These are phyloP conservation scores for Apotomis capreana DNA, from an alignment of 2,888 invertebrate genomes.

Conservation along the genomic window DNA sequence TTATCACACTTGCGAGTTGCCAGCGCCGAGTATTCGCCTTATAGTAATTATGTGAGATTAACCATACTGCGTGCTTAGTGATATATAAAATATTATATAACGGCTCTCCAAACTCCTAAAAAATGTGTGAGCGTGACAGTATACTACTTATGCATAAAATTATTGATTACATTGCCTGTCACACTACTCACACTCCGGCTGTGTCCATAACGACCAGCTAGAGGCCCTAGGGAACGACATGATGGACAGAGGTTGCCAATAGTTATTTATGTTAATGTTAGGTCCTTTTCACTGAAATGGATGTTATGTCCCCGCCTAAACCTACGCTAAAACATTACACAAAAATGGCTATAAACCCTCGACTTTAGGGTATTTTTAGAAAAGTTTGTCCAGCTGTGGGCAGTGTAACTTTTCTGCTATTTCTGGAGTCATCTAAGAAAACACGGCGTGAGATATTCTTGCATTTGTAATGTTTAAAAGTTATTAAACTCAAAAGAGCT, in stretches of 20 bases:
- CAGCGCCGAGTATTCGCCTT: too few relatives aligned
- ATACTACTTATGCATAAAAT: background rate
- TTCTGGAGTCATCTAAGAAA: background rate
- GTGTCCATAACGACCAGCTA: constrained; percentile 16
- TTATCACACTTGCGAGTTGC: too few relatives aligned
- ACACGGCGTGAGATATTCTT: background rate
- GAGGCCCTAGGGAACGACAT: constrained; percentile 14
- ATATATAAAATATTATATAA: too few relatives aligned
- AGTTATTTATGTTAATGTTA: constrained; percentile 31
- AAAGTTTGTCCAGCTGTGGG: background rate
- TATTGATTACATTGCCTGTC: constrained; percentile 28
- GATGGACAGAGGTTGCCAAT: constrained; percentile 22
- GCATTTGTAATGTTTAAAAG: constrained; percentile 1
- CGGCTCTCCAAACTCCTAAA: too few relatives aligned
- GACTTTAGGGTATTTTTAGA: background rate
- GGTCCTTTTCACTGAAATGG: constrained; percentile 22
- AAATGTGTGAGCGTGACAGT: too few relatives aligned
- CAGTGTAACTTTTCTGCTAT: background rate
- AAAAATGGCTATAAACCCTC: background rate
- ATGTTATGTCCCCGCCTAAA: background rate
- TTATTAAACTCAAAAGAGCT: constrained; percentile 3
- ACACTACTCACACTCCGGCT: constrained; percentile 21
- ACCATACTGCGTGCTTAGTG: too few relatives aligned
- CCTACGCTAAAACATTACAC: background rate
- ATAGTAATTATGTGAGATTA: too few relatives aligned